Base-by-base conservation (phyloP, 2,797 vertebrate species). In the Micropoecilia bifurca region DNA sequence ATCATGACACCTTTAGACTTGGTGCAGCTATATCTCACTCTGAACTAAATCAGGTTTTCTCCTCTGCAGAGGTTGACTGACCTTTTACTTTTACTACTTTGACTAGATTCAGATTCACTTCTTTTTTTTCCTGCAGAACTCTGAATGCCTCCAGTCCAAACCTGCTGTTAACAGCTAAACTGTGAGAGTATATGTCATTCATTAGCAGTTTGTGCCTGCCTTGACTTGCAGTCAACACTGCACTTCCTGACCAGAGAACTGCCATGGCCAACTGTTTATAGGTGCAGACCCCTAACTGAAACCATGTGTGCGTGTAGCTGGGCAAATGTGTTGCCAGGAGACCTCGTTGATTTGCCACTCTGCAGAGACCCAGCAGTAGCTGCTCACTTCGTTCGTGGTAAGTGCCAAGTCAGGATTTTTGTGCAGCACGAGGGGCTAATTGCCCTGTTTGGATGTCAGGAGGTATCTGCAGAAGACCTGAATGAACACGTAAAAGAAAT, bases 261-360 rank as follows among this genome's bases (percentile, higher is more conserved):
- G 88, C 89, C 85, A 84, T 81, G 83, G 89, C 91, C 91, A 82
- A 92, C 88, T 93, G 94, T 95, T 94, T 95, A 94, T 95, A 95
- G 95, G 95, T 95, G 91, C 90, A 94, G 89, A 91, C 86, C 92
- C 87, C 89, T 95, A 95, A 95, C 91, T 94, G 84, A 88, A 95
- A 93, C 89, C 95, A 95, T 95, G 90, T 95, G 95, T 94, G 92
- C 87, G 85, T 93, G 87, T 80, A 90, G 88, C 90, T 85, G 83
- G 89, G 89, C 87, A 90, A 91, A 91, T 80, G 88, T 90, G 90
- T 91, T 91, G 80, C 85, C 86, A 74, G 76, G 83, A 89, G 85
- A 89, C 83, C 80, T 83, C 55, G 73, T 85, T 87, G 80, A 79
- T 90, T 89, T 91, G 89, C 90, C 81, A 87, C 82, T 91, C 90